Percentiles rank a stretch among this genome's conserved stretches.
Evolutionary conservation across 2,888 invertebrate genomes (phyloP).

Genomic region (Geophilus truncorum): DNA sequence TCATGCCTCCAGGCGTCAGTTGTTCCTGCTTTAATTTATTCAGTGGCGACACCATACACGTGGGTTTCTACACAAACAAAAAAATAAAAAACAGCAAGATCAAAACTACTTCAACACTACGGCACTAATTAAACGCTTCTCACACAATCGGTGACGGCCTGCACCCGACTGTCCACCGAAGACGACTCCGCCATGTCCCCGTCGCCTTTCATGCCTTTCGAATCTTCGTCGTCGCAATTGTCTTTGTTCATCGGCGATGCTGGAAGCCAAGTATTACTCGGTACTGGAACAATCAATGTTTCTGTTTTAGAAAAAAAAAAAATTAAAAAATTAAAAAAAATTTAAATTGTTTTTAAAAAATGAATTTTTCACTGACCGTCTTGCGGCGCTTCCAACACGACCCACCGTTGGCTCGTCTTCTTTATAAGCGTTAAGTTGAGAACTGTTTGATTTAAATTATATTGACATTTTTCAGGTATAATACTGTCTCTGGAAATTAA

Average conservation of each 20-base stretch:
- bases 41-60: conserved; percentile 47
- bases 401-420: conserved; percentile 42
- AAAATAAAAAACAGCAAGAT: too few species aligned
- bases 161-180: background rate
- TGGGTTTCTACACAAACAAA: conserved; percentile 44
- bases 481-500: conserved; percentile 39
- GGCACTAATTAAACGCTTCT: background rate
- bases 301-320: too few species aligned
- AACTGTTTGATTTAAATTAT: conserved; percentile 40
- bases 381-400: conserved; percentile 43
- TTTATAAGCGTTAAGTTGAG: conserved; percentile 45
- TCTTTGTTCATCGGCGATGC: background rate
- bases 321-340: too few species aligned
- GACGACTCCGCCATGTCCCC: background rate
- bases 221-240: background rate
- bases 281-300: background rate
- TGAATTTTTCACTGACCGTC: conserved; percentile 26
- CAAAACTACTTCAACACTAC: too few species aligned
- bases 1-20: conserved; percentile 46
- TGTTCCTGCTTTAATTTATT: conserved; percentile 40
- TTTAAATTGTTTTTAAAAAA: too few species aligned
- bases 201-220: background rate
- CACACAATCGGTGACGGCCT: background rate
- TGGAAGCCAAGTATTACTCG: conserved; percentile 30
- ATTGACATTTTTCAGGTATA: conserved; percentile 42